A percentile compares a stretch with the other conserved stretches of the same genome.
phyloP scores from a whole-genome alignment of 2,888 invertebrate species.

The Ophion slaviceki region DNA sequence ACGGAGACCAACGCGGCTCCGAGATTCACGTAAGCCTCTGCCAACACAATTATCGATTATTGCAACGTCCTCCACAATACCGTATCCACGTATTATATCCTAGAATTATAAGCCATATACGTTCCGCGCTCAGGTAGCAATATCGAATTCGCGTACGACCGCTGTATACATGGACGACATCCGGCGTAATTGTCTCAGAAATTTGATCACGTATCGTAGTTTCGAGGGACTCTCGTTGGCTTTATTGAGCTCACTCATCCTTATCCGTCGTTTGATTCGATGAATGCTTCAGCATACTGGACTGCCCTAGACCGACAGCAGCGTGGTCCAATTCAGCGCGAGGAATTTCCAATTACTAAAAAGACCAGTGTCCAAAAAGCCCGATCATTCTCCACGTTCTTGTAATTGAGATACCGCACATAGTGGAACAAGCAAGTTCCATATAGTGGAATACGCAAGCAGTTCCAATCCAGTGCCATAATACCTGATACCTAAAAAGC shows the following conservation, averaged over 20 bases:
- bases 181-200: conserved; percentile 20
- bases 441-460: no score
- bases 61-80: conserved; percentile 37
- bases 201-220: conserved; percentile 23
- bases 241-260: no score
- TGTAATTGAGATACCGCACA: no score
- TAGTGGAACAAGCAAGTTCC: no score
- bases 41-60: conserved; percentile 79
- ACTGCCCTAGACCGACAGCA: neutral
- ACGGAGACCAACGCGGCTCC: conserved; percentile 94
- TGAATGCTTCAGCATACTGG: neutral
- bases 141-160: neutral
- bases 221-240: neutral
- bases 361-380: no score
- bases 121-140: conserved; percentile 11
- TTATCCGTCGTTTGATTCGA: neutral
- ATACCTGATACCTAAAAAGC: no score
- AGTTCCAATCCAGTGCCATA: no score
- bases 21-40: conserved; percentile 97
- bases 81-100: conserved; percentile 18
- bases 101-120: neutral
- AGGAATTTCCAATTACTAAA: no score
- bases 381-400: no score
- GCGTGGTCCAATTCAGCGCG: no score
- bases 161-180: neutral